phyloP scores from a whole-genome alignment of 2,888 invertebrate species.

The Erebia epiphron region DNA sequence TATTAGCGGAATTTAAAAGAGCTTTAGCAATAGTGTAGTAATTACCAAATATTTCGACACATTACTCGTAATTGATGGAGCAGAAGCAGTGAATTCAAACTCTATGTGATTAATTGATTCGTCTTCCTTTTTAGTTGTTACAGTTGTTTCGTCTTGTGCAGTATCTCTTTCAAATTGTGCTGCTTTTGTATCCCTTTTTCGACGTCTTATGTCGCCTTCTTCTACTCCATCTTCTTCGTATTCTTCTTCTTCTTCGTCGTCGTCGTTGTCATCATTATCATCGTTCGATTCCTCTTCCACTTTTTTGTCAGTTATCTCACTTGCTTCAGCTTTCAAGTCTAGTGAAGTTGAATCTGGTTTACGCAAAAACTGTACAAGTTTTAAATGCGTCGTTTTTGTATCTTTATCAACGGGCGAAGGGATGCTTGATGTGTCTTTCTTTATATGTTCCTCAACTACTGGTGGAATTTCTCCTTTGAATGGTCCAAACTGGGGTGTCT shows the following conservation, averaged over 20 bases:
- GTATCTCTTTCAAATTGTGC: constrained; percentile 63
- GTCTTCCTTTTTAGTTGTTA: constrained; percentile 48
- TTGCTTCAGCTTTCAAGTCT: constrained; percentile 56
- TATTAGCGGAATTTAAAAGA: constrained; percentile 50
- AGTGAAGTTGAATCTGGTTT: constrained; percentile 46
- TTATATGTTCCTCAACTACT: constrained; percentile 57
- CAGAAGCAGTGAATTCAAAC: constrained; percentile 49
- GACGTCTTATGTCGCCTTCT: constrained; percentile 46
- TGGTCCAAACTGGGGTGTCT: constrained; percentile 88
- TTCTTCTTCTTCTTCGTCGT: constrained; percentile 48
- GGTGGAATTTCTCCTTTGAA: constrained; percentile 88
- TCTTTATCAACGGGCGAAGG: constrained; percentile 40
- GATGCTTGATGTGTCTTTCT: constrained; percentile 42
- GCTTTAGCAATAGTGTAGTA: constrained; percentile 52
- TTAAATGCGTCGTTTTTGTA: constrained; percentile 63
- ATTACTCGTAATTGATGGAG: constrained; percentile 35
- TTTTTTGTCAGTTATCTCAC: constrained; percentile 52
- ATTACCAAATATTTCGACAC: constrained; percentile 53
- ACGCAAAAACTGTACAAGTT: constrained; percentile 58
- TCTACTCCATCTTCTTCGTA: constrained; percentile 48
- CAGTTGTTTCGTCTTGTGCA: constrained; percentile 54
- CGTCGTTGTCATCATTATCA: constrained; percentile 43
- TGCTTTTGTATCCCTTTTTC: constrained; percentile 61
- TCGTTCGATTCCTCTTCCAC: constrained; percentile 43
- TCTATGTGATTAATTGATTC: constrained; percentile 60